phyloP scores from a whole-genome alignment of 2,888 invertebrate genomes.

The Trachelus stipa region DNA sequence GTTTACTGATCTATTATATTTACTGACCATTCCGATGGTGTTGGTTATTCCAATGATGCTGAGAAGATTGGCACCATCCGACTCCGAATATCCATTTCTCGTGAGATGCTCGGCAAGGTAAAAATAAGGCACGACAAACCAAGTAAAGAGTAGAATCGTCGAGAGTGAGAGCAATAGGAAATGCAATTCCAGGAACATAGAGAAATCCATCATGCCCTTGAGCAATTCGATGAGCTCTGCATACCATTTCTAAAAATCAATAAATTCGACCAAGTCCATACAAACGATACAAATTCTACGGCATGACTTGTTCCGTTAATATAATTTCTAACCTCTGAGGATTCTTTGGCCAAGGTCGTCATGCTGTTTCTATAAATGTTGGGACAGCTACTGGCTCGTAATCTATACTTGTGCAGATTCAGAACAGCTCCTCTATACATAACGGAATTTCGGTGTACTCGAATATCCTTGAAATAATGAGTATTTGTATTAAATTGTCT shows the following conservation, averaged over 20 bases:
- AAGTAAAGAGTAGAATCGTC: slow-evolving; percentile 89
- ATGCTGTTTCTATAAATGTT: slow-evolving; percentile 92
- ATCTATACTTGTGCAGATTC: slow-evolving; percentile 82
- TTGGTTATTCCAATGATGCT: slow-evolving; percentile 91
- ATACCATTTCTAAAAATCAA: slow-evolving; percentile 76
- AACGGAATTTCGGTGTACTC: slow-evolving; percentile 83
- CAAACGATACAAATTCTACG: not conserved
- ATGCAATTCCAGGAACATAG: slow-evolving; percentile 80
- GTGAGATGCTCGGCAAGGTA: slow-evolving; percentile 89
- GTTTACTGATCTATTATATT: not conserved
- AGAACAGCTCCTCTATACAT: slow-evolving; percentile 89
- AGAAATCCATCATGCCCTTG: slow-evolving; percentile 82
- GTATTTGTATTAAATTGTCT: slow-evolving; percentile 73
- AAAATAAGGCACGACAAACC: slow-evolving; percentile 96
- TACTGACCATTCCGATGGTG: slow-evolving; percentile 86
- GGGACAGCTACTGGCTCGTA: slow-evolving; percentile 91
- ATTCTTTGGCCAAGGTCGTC: slow-evolving; percentile 83
- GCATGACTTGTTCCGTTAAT: not conserved
- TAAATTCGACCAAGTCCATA: slow-evolving; percentile 14
- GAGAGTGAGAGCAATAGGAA: slow-evolving; percentile 86
- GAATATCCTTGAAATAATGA: slow-evolving; percentile 79
- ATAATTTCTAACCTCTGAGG: slow-evolving; percentile 73
- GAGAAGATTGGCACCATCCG: slow-evolving; percentile 82
- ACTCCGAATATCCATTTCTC: slow-evolving; percentile 76
- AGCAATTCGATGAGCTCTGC: slow-evolving; percentile 75